These are phyloP conservation scores for Scaptomyza pallida DNA, from an alignment of 1,140 invertebrate genomes.

Conservation along the genomic window DNA sequence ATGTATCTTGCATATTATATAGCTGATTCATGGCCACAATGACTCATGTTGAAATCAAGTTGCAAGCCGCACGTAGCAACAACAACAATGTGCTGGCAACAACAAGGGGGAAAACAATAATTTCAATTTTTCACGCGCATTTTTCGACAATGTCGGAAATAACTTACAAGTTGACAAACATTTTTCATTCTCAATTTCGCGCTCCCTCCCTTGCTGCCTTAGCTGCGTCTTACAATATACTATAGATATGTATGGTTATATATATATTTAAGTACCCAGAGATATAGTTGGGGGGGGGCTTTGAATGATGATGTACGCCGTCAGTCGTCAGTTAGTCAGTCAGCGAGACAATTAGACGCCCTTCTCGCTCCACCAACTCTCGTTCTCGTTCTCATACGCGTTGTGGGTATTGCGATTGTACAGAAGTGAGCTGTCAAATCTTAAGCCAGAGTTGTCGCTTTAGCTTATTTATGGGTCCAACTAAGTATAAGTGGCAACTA, in stretches of 20 bases:
- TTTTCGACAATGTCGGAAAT: slow-evolving; percentile 59
- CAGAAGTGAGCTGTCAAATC: slow-evolving; percentile 32
- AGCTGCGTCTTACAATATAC: slow-evolving; percentile 3
- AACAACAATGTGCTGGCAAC: slow-evolving; percentile 26
- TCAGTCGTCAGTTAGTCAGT: slow-evolving; percentile 39
- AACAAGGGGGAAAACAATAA: slow-evolving; percentile 51
- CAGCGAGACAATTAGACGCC: slow-evolving; percentile 40
- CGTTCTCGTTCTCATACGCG: not conserved
- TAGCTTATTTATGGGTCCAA: slow-evolving; percentile 4
- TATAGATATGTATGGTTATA: too few species aligned
- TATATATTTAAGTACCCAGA: slow-evolving; percentile 32
- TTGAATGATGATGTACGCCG: slow-evolving; percentile 40
- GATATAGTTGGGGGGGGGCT: slow-evolving; percentile 8
- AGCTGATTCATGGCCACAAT: slow-evolving; percentile 61
- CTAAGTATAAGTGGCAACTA: not conserved
- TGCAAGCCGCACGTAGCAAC: slow-evolving; percentile 47
- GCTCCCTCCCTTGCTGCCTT: not conserved
- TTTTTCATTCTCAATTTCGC: slow-evolving; percentile 35
- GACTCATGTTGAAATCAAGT: slow-evolving; percentile 60
- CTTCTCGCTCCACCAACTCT: not conserved
- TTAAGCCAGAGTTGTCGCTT: not conserved
- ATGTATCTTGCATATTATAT: slow-evolving; percentile 47
- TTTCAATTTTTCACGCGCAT: slow-evolving; percentile 61
- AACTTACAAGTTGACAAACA: slow-evolving; percentile 73
- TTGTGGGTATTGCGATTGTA: slow-evolving; percentile 8